Evolutionary conservation across 2,797 vertebrate genomes (phyloP).

Genomic region (Staurois parvus): DNA sequence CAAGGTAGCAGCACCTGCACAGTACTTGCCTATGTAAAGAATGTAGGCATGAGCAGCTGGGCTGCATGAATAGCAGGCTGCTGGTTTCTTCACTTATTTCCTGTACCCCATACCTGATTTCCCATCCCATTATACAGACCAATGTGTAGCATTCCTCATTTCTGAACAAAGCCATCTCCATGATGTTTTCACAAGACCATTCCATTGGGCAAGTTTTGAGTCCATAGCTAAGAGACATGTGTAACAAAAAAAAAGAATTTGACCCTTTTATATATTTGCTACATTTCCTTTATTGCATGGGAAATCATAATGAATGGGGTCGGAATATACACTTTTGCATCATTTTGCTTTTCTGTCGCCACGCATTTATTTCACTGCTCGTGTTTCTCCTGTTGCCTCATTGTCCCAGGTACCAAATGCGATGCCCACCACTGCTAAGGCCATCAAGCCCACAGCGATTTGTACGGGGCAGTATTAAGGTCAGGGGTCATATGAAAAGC

Average conservation of each 20-base stretch:
- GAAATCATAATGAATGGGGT: conserved; percentile 38
- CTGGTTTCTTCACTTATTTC: conserved; percentile 43
- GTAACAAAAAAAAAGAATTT: background rate
- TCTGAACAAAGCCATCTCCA: conserved; percentile 28
- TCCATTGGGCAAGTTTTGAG: conserved; percentile 40
- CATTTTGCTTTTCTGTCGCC: conserved; percentile 62
- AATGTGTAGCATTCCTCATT: conserved; percentile 5
- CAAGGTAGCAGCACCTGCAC: conserved; percentile 80
- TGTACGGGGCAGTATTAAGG: conserved; percentile 89
- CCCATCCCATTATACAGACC: conserved; percentile 50
- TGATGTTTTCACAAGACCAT: conserved; percentile 38
- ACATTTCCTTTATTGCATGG: conserved; percentile 15
- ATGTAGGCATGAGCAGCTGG: conserved; percentile 43
- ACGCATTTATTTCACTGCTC: conserved; percentile 68
- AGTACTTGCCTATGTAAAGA: conserved; percentile 15
- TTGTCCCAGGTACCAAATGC: conserved; percentile 85
- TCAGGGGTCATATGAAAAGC: conserved; percentile 82
- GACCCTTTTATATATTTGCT: background rate
- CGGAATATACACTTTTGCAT: conserved; percentile 24
- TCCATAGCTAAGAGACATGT: conserved; percentile 12
- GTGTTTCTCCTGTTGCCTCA: conserved; percentile 78
- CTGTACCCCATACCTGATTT: conserved; percentile 37
- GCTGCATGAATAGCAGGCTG: conserved; percentile 46
- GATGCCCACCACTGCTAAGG: conserved; percentile 81
- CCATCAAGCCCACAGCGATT: conserved; percentile 80